Evolutionary conservation across 2,797 vertebrate species (phyloP), one percentile per base, ranked within the genome.

Genomic region (Acropternis orthonyx): DNA sequence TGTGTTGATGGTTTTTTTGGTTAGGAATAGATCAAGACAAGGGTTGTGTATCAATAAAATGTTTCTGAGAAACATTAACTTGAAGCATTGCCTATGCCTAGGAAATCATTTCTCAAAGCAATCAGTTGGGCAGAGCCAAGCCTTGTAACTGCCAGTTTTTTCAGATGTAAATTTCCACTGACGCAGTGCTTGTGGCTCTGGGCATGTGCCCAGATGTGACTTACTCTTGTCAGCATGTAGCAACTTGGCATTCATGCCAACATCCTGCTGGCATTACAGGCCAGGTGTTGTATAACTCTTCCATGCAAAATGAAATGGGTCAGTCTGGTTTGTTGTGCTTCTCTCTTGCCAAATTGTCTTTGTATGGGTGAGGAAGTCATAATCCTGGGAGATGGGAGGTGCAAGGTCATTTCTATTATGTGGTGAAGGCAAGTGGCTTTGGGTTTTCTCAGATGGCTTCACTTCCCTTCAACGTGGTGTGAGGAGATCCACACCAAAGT

Each of bases 221-320:
- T 74, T 3, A 1, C 17, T 63, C 8, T 68, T 87, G 17, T 44
- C 28, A 62, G 49, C 6, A 14, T 21, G 12, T 22, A 22, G 18
- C 46, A 65, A 23, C 18, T 41, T 51, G 32, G 7, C 11, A 9
- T n/a, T 66, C 61, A 21, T 4, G 20, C 14, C 24, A 46, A 4
- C 0, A 2, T n/a, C 67, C 41, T 0, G 0, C 23, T 37, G 18
- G 18, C 18, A 6, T 39, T 39, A 7, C 28, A 68, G 34, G 52
- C 4, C 28, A 63, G 26, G 11, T 51, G 22, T 9, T 46, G 10
- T 30, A 8, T 7, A 63, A 34, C 8, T 58, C 23, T 59, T 32
- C 24, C 20, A 20, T 6, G 3, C 2, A 30, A 74, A 76, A 54
- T 24, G 5, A 55, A 80, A 32, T 7, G 6, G 19, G 0, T 5